These are phyloP conservation scores for Acanthosoma haemorrhoidale DNA, from an alignment of 2,888 invertebrate species.

Conservation along the genomic window DNA sequence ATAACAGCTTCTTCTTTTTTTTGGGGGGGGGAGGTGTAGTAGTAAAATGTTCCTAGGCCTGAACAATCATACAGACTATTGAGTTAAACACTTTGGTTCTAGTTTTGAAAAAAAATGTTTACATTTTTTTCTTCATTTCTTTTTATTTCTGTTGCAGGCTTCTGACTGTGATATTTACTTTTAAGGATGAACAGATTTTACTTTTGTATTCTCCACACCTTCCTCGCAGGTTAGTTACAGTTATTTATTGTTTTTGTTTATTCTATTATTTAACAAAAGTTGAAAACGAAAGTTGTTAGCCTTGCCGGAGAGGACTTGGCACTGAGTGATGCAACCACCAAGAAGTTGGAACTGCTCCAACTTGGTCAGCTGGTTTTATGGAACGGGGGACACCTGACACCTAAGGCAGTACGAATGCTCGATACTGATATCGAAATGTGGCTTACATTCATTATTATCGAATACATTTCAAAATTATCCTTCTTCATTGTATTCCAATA, in stretches of 20 bases:
- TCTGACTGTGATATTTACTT: slow-evolving; percentile 22
- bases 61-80: too few relatives aligned
- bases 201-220: not conserved
- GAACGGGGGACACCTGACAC: not conserved
- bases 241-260: not conserved
- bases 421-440: not conserved
- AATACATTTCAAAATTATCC: too few relatives aligned
- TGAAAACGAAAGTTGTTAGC: not conserved
- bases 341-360: slow-evolving; percentile 10
- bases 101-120: too few relatives aligned
- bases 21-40: too few relatives aligned
- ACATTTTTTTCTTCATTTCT: too few relatives aligned
- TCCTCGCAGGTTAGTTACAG: slow-evolving; percentile 13
- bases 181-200: slow-evolving; percentile 14
- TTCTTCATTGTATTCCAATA: too few relatives aligned
- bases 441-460: too few relatives aligned
- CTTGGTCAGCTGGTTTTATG: not conserved
- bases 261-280: too few relatives aligned
- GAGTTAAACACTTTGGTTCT: too few relatives aligned
- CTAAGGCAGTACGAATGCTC: not conserved
- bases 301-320: not conserved
- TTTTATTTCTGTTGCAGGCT: not conserved
- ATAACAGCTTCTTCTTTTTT: too few relatives aligned
- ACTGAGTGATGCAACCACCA: not conserved
- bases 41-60: too few relatives aligned